These are phyloP conservation scores for Clarias macrocephalus DNA, from an alignment of 2,113 vertebrate species.

Conservation along the genomic window DNA sequence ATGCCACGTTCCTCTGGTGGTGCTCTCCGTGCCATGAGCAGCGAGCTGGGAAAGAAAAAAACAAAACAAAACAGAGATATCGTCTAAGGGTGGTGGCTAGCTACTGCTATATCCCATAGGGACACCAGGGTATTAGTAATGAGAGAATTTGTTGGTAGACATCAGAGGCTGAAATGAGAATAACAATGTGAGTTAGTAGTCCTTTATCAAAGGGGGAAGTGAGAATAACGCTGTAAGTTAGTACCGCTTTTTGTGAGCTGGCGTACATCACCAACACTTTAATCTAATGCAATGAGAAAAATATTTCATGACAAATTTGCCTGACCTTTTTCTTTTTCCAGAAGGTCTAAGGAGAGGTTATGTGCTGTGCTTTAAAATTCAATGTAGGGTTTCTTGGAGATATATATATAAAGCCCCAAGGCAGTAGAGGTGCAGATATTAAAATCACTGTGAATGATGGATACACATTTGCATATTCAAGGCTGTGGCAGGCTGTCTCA, in stretches of 20 bases:
- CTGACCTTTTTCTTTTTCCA: neutral
- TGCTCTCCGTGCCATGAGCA: constrained; percentile 1
- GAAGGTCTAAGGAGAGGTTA: constrained; percentile 21
- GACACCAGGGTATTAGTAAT: constrained; percentile 6
- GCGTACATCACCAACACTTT: neutral
- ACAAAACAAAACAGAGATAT: neutral
- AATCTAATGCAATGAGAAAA: neutral
- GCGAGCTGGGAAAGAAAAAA: constrained; percentile 14
- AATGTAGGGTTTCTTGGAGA: neutral
- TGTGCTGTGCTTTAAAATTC: constrained; percentile 11
- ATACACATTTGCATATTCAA: too few relatives aligned
- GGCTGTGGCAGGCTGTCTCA: neutral
- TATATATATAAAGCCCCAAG: constrained; percentile 19
- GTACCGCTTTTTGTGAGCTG: neutral
- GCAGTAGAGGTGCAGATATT: constrained; percentile 22
- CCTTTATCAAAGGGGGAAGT: neutral
- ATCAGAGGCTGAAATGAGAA: neutral
- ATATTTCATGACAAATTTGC: constrained; percentile 2
- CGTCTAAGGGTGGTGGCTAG: constrained; percentile 17
- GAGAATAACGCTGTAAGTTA: neutral
- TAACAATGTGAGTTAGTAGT: neutral
- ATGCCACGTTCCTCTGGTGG: constrained; percentile 21
- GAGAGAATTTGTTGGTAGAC: neutral
- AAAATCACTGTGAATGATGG: constrained; percentile 32
- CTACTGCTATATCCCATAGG: neutral